Evolutionary conservation across 1,140 invertebrate species (phyloP).

Genomic region (Manduca sexta): DNA sequence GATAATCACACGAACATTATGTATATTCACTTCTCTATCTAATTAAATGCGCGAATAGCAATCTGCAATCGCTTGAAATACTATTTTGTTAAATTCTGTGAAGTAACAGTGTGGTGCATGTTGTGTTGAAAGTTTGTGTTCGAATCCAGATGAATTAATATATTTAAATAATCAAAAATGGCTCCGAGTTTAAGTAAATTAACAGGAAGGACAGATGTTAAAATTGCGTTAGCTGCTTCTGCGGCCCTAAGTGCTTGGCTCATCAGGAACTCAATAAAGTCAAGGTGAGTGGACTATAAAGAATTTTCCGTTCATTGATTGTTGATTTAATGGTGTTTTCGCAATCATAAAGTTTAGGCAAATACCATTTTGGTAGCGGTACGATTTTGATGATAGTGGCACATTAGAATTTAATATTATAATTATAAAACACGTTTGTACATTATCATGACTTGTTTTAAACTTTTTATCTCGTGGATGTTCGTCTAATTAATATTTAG

Average conservation of each 20-base stretch:
- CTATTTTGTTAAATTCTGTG: neutral
- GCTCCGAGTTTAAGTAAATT: slow-evolving; percentile 64
- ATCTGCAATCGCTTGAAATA: too few relatives aligned
- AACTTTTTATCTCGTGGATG: too few relatives aligned
- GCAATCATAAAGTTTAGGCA: neutral
- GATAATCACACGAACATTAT: too few relatives aligned
- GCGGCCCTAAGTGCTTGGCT: slow-evolving; percentile 58
- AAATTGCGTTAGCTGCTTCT: slow-evolving; percentile 56
- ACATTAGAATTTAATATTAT: too few relatives aligned
- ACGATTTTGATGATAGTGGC: too few relatives aligned
- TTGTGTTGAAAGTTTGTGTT: neutral
- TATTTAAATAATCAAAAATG: slow-evolving; percentile 30
- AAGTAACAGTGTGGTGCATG: neutral
- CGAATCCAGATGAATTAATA: slow-evolving; percentile 10
- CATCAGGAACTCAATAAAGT: slow-evolving; percentile 47
- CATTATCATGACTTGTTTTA: too few relatives aligned
- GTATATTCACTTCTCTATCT: too few relatives aligned
- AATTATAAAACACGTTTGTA: too few relatives aligned
- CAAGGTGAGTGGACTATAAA: slow-evolving; percentile 36
- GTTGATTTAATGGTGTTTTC: neutral
- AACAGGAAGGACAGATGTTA: slow-evolving; percentile 58
- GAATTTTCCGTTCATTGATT: slow-evolving; percentile 3
- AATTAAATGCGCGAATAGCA: too few relatives aligned
- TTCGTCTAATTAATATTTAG: too few relatives aligned
- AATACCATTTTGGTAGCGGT: too few relatives aligned